A percentile compares a stretch with the other conserved stretches of the same genome.
These are phyloP conservation scores for Hucho hucho DNA, from an alignment of 2,113 vertebrate species.

Conservation along the genomic window DNA sequence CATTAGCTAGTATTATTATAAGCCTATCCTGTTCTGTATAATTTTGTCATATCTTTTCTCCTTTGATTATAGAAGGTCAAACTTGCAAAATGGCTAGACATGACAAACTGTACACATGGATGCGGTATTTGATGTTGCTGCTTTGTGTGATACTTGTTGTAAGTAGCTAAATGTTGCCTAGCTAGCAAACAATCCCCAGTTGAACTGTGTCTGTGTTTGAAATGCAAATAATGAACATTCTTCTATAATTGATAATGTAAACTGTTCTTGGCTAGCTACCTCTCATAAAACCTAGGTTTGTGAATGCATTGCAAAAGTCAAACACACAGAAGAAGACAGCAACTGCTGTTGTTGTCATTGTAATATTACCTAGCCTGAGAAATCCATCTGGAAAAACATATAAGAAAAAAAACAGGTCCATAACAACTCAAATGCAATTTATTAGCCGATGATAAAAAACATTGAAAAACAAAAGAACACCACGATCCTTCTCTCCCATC, in stretches of 20 bases:
- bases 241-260: too few relatives aligned
- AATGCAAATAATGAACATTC: too few relatives aligned
- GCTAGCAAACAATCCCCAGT: background rate
- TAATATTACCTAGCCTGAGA: too few relatives aligned
- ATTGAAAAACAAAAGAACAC: background rate
- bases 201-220: too few relatives aligned
- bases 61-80: background rate
- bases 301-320: too few relatives aligned
- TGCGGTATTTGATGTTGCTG: conserved; percentile 13
- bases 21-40: too few relatives aligned
- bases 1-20: too few relatives aligned
- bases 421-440: conserved; percentile 1
- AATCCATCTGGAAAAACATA: too few relatives aligned
- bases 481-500: background rate
- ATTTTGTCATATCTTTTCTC: background rate
- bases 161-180: conserved; percentile 7
- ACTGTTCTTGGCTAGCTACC: too few relatives aligned
- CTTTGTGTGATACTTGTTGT: conserved; percentile 19
- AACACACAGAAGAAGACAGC: too few relatives aligned
- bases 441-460: background rate
- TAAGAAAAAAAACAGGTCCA: background rate
- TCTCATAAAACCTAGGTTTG: too few relatives aligned
- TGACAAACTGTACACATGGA: background rate
- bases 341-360: too few relatives aligned
- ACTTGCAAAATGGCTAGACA: background rate